These are phyloP conservation scores for Paralichthys olivaceus DNA, from an alignment of 2,113 vertebrate genomes.

Conservation along the genomic window DNA sequence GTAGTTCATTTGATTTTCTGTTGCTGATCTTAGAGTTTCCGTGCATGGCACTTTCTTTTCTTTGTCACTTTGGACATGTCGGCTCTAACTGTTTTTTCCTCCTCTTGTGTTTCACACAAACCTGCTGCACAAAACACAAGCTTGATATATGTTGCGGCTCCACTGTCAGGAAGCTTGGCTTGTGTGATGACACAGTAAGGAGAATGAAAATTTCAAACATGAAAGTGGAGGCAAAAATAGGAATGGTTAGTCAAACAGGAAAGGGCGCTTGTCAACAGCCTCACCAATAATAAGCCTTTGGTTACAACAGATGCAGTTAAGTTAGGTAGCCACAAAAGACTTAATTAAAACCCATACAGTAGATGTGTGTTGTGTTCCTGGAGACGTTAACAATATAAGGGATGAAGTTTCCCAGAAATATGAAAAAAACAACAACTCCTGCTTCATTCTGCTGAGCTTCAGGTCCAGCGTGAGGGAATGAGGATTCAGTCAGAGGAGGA, in stretches of 20 bases:
- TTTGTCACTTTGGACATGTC: constrained; percentile 9
- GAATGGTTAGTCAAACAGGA: constrained; percentile 54
- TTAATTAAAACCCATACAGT: constrained; percentile 56
- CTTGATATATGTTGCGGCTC: constrained; percentile 40
- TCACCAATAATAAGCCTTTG: constrained; percentile 41
- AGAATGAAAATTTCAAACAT: constrained; percentile 49
- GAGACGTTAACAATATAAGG: constrained; percentile 9
- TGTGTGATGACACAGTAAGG: constrained; percentile 43
- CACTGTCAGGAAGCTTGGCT: constrained; percentile 51
- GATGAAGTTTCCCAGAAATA: not conserved
- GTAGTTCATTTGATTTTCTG: not conserved
- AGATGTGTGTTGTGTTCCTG: constrained; percentile 26
- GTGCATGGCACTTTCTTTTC: not conserved
- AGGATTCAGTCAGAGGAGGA: not conserved
- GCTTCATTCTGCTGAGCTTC: not conserved
- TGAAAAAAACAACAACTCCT: not conserved
- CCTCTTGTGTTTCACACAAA: constrained; percentile 23
- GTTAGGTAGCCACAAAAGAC: constrained; percentile 42
- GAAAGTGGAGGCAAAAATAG: constrained; percentile 63
- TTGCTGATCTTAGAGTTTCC: constrained; percentile 23
- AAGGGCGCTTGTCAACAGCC: constrained; percentile 43
- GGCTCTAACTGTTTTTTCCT: not conserved
- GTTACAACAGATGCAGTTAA: constrained; percentile 46
- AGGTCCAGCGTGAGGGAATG: not conserved
- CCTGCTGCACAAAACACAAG: constrained; percentile 33